Evolutionary conservation across 2,113 vertebrate genomes (phyloP).

Genomic region (Neofelis nebulosa): DNA sequence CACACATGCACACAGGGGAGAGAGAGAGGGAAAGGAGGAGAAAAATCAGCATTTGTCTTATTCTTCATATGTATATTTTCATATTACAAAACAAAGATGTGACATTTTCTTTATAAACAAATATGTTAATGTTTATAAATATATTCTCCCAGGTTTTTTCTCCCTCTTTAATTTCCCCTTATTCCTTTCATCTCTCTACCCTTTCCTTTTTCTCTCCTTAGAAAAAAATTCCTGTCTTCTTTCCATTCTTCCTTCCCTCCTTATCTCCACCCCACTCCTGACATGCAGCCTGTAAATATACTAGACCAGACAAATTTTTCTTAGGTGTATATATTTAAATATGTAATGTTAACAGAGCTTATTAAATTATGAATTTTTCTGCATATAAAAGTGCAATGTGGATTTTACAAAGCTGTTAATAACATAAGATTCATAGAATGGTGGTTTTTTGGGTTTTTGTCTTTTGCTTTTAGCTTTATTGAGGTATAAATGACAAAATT

Average conservation of each 20-base stretch:
- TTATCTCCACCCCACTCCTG: neutral
- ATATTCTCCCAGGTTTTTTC: neutral
- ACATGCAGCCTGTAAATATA: neutral
- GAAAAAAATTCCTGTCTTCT: neutral
- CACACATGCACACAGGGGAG: neutral
- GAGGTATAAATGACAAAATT: neutral
- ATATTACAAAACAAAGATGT: neutral
- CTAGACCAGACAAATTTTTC: neutral
- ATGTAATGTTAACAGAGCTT: neutral
- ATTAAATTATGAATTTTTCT: neutral
- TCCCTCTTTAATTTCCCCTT: neutral
- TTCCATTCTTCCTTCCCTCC: neutral
- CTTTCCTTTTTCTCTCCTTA: conserved; percentile 13
- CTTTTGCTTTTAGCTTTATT: neutral
- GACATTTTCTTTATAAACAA: neutral
- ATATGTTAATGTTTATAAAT: conserved; percentile 39
- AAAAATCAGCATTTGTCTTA: neutral
- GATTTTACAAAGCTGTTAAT: neutral
- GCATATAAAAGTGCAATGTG: neutral
- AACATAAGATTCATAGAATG: neutral
- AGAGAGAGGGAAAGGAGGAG: neutral
- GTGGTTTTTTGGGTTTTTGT: neutral
- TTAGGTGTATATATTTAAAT: neutral
- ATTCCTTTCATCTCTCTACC: neutral
- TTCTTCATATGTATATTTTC: neutral